phyloP scores from a whole-genome alignment of 2,797 vertebrate species.

The Hoplostethus mediterraneus region DNA sequence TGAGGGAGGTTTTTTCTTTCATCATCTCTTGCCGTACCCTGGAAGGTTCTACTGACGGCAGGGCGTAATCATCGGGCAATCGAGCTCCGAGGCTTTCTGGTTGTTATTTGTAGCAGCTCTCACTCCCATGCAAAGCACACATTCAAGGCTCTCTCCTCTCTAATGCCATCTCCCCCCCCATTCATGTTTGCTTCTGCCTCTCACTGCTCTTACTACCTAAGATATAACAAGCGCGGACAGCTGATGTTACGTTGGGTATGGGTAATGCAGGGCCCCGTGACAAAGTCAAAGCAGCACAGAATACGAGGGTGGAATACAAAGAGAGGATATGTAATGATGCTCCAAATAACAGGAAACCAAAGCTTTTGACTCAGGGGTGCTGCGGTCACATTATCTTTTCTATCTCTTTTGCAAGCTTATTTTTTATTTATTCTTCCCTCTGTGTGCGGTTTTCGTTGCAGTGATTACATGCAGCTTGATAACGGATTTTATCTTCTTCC shows the following conservation, averaged over 20 bases:
- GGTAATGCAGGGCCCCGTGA: slow-evolving; percentile 43
- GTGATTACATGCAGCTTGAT: slow-evolving; percentile 28
- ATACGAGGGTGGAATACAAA: slow-evolving; percentile 17
- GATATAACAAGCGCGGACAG: slow-evolving; percentile 56
- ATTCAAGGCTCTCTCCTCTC: slow-evolving; percentile 26
- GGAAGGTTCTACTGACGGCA: slow-evolving; percentile 49
- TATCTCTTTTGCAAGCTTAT: slow-evolving; percentile 23
- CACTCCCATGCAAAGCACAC: slow-evolving; percentile 45
- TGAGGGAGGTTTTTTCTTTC: slow-evolving; percentile 15
- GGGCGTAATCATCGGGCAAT: slow-evolving; percentile 56
- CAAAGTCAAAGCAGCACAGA: slow-evolving; percentile 43
- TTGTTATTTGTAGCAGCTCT: slow-evolving; percentile 43
- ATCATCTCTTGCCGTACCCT: slow-evolving; percentile 21
- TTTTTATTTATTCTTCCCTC: slow-evolving; percentile 32
- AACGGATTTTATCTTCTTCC: slow-evolving; percentile 20
- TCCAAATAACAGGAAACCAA: slow-evolving; percentile 46
- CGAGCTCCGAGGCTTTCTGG: slow-evolving; percentile 43
- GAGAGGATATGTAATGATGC: slow-evolving; percentile 49
- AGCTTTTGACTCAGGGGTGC: slow-evolving; percentile 42
- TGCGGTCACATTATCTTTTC: slow-evolving; percentile 25
- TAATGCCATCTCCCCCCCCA: slow-evolving; percentile 23
- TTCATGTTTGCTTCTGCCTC: slow-evolving; percentile 49
- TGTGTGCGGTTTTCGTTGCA: background rate
- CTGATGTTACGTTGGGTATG: slow-evolving; percentile 50
- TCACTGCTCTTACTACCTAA: slow-evolving; percentile 33